Percentiles rank a stretch among this genome's conserved stretches.
Conservation (phyloP, 2,888 invertebrate genomes). For the Nephrotoma guestfalica region DNA sequence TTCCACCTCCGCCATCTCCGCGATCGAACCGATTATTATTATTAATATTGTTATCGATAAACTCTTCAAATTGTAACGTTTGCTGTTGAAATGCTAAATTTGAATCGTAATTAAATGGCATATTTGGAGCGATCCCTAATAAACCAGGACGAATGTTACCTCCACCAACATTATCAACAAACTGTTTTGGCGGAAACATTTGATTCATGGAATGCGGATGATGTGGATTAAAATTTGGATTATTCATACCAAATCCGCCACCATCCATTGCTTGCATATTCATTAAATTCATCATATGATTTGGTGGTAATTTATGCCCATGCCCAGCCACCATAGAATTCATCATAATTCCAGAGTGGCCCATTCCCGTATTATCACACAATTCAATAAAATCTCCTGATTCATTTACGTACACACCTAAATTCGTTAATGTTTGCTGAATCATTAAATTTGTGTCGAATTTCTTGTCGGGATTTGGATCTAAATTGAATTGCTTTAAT, state of each 20-base stretch:
- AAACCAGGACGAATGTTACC: constrained; percentile 39
- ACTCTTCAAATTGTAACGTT: neutral
- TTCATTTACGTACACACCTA: constrained; percentile 43
- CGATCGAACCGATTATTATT: constrained; percentile 13
- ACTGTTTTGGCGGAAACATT: constrained; percentile 23
- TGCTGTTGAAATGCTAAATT: neutral
- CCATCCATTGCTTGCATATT: neutral
- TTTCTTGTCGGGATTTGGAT: constrained; percentile 37
- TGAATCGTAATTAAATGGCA: constrained; percentile 32
- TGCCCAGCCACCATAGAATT: constrained; percentile 1
- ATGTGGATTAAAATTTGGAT: constrained; percentile 4
- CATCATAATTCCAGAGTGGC: neutral
- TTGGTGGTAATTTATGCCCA: neutral
- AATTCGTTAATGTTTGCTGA: constrained; percentile 44
- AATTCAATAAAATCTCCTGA: constrained; percentile 37
- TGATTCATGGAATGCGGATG: constrained; percentile 15
- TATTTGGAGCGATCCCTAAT: constrained; percentile 41
- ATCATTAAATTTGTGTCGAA: constrained; percentile 40
- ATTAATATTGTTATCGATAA: constrained; percentile 18
- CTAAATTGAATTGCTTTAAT: constrained; percentile 45
- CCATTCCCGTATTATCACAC: constrained; percentile 7
- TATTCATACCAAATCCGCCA: neutral
- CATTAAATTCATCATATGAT: neutral
- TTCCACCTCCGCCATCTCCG: constrained; percentile 3
- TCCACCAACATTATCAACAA: constrained; percentile 17